These are phyloP conservation scores for Sebastes kiyomatsui DNA, from an alignment of 2,797 vertebrate species.

Conservation along the genomic window DNA sequence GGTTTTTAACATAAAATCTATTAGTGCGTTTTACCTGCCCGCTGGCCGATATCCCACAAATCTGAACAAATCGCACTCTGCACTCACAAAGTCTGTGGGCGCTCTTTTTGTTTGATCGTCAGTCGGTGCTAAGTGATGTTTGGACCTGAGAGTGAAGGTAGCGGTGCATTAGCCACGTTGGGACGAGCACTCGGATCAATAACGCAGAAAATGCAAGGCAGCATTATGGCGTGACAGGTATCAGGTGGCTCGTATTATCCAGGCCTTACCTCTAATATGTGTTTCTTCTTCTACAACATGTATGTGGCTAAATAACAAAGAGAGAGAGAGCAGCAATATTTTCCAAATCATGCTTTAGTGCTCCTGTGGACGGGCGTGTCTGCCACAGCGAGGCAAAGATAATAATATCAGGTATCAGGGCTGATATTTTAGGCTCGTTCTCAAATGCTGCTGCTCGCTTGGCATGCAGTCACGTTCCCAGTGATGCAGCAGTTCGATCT, in stretches of 20 bases:
- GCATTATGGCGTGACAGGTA: conserved; percentile 39
- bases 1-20: conserved; percentile 21
- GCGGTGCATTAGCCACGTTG: conserved; percentile 54
- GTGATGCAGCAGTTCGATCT: background rate
- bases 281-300: background rate
- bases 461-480: background rate
- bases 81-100: background rate
- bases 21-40: background rate
- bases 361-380: conserved; percentile 3
- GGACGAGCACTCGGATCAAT: conserved; percentile 50
- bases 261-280: background rate
- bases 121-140: conserved; percentile 55
- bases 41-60: background rate
- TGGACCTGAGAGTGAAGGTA: conserved; percentile 25
- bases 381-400: background rate
- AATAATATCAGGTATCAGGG: conserved; percentile 10
- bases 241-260: conserved; percentile 21
- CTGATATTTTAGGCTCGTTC: conserved; percentile 28
- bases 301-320: background rate
- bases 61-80: background rate
- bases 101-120: conserved; percentile 6
- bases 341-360: background rate
- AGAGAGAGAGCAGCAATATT: background rate
- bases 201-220: conserved; percentile 49
- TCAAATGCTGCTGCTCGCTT: background rate